Evolutionary conservation across 2,113 vertebrate genomes (phyloP), one percentile per base, ranked within the genome.

Genomic region (Tragulus kanchil): DNA sequence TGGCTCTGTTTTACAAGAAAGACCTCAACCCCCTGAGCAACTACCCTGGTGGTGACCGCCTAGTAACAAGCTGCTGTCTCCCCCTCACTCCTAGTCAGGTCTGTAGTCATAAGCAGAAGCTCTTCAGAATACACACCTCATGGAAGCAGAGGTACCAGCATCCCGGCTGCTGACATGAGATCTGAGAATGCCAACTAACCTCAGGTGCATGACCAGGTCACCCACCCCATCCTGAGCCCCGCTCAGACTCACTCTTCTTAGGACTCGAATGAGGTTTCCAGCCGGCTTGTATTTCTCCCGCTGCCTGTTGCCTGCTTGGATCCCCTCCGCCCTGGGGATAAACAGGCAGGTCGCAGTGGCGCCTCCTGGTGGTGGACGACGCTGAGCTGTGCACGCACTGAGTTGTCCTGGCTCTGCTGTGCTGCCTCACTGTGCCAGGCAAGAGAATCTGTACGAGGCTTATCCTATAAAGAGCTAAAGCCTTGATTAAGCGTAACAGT

Each of bases 101-200:
- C 98, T 98, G 98, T 99, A 99, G 98, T 99, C 99, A 98, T 99
- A 99, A 99, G 98, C 98, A 99, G 99, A 99, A 99, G 99, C 98
- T 99, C 98, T 99, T 99, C 99, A 99, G 99, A 99, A 99, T 99
- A 98, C 98, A 99, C 99, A 98, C 98, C 95, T 98, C 98, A 98
- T 97, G 99, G 99, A 99, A 99, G 99, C 98, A 99, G 99, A 99
- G 99, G 99, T 99, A 99, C 98, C 99, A 98, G 98, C 99, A 99
- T 99, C 99, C 99, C 98, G 97, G 98, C 98, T 99, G 98, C 98
- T 98, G 98, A 98, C 98, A 98, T 99, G 98, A 97, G 98, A 98
- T 98, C 98, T 99, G 99, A 98, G 99, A 99, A 99, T 99, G 99
- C 99, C 98, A 97, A 98, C 99, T 99, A 99, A 99, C 98, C 98